Evolutionary conservation across 2,797 vertebrate species (phyloP).

Genomic region (Anableps anableps): DNA sequence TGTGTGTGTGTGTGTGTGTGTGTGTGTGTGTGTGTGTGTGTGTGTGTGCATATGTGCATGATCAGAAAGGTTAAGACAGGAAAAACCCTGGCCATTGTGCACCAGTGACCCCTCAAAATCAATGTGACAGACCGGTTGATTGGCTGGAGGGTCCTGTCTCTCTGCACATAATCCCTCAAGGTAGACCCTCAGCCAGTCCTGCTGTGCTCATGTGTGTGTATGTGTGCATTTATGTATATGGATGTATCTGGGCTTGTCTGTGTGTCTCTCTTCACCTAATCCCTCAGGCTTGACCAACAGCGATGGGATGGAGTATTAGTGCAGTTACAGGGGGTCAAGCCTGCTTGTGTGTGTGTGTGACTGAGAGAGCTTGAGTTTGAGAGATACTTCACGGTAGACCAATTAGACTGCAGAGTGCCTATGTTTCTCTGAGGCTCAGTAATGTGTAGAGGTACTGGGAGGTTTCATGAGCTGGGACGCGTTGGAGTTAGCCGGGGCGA

Average conservation of each 20-base stretch:
- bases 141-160: conserved; percentile 85
- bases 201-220: conserved; percentile 43
- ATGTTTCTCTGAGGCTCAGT: conserved; percentile 53
- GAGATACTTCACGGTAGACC: conserved; percentile 62
- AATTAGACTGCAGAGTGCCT: conserved; percentile 66
- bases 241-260: conserved; percentile 51
- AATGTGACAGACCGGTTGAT: conserved; percentile 83
- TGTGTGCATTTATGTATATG: conserved; percentile 10
- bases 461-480: conserved; percentile 19
- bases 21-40: conserved; percentile 27
- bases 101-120: conserved; percentile 82
- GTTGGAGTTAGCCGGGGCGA: background rate
- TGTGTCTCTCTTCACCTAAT: conserved; percentile 79
- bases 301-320: conserved; percentile 74
- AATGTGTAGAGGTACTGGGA: conserved; percentile 60
- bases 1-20: conserved; percentile 53
- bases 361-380: conserved; percentile 48
- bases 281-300: conserved; percentile 75
- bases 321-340: conserved; percentile 75
- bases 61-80: conserved; percentile 80
- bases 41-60: conserved; percentile 65
- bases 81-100: conserved; percentile 85
- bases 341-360: conserved; percentile 14
- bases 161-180: conserved; percentile 86
- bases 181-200: conserved; percentile 74